Evolutionary conservation across 1,140 invertebrate species (phyloP).

Genomic region (Drosophila melanica): DNA sequence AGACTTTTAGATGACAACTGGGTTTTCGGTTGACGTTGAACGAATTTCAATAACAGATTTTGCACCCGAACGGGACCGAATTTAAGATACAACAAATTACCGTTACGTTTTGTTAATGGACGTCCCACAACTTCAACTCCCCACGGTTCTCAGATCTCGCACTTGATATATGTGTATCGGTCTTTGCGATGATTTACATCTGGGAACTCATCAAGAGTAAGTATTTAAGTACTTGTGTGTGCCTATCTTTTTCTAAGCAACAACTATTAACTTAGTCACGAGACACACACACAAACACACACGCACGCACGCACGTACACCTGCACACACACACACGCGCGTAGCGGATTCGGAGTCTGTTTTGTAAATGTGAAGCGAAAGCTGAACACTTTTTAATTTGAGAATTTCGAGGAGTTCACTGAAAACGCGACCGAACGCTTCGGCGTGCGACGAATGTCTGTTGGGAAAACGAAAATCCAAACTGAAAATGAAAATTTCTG

Average conservation of each 20-base stretch:
- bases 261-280: constrained; percentile 52
- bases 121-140: constrained; percentile 1
- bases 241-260: constrained; percentile 11
- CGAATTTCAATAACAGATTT: constrained; percentile 77
- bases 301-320: constrained; percentile 25
- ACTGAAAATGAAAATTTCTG: constrained; percentile 69
- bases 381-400: constrained; percentile 20
- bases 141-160: not conserved
- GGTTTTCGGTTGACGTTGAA: constrained; percentile 21
- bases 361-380: constrained; percentile 8
- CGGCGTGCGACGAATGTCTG: constrained; percentile 71
- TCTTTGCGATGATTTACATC: constrained; percentile 31
- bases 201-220: constrained; percentile 9
- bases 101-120: constrained; percentile 24
- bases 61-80: constrained; percentile 47
- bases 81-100: constrained; percentile 22
- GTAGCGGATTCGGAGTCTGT: constrained; percentile 35
- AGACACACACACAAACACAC: constrained; percentile 33
- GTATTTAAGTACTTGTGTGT: constrained; percentile 14
- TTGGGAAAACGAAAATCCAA: constrained; percentile 63
- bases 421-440: constrained; percentile 67
- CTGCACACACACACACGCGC: constrained; percentile 19
- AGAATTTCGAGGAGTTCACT: constrained; percentile 9
- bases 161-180: constrained; percentile 3
- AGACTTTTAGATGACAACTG: constrained; percentile 64